Conservation (phyloP, 2,113 vertebrate genomes). For the Tiliqua scincoides region DNA sequence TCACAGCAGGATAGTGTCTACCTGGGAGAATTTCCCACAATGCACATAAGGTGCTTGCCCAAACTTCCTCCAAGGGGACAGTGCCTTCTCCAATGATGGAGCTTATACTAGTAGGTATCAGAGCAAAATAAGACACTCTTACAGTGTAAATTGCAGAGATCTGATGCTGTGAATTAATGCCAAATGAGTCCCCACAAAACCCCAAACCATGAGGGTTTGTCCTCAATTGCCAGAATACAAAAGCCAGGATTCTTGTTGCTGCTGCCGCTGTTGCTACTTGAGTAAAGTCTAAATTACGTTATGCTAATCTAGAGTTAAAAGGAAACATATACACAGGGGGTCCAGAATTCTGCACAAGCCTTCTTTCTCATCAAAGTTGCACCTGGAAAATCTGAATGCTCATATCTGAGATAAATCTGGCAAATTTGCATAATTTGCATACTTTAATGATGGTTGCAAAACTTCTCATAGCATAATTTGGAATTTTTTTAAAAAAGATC, state of each 20-base stretch:
- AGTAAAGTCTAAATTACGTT: conserved; percentile 30
- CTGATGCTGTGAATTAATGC: not conserved
- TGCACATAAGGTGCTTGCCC: not conserved
- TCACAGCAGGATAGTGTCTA: conserved; percentile 25
- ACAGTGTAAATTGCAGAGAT: not conserved
- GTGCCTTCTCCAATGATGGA: not conserved
- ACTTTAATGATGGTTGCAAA: not conserved
- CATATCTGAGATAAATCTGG: not conserved
- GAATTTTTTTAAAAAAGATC: not conserved
- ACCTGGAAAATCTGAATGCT: not conserved
- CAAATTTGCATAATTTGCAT: not conserved
- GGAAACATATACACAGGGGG: conserved; percentile 60
- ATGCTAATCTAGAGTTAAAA: conserved; percentile 41
- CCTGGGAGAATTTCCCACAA: conserved; percentile 7
- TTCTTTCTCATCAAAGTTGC: not conserved
- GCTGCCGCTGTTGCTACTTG: conserved; percentile 34
- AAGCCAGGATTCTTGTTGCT: conserved; percentile 59
- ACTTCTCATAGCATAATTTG: not conserved
- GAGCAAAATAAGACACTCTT: not conserved
- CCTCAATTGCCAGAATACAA: not conserved
- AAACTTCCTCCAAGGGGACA: not conserved
- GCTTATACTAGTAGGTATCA: not conserved
- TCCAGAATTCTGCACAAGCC: conserved; percentile 29
- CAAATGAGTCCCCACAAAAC: not conserved
- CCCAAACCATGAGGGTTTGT: not conserved